phyloP scores from a whole-genome alignment of 92 coral and sea anemone genomes.

The Palythoa grandis region DNA sequence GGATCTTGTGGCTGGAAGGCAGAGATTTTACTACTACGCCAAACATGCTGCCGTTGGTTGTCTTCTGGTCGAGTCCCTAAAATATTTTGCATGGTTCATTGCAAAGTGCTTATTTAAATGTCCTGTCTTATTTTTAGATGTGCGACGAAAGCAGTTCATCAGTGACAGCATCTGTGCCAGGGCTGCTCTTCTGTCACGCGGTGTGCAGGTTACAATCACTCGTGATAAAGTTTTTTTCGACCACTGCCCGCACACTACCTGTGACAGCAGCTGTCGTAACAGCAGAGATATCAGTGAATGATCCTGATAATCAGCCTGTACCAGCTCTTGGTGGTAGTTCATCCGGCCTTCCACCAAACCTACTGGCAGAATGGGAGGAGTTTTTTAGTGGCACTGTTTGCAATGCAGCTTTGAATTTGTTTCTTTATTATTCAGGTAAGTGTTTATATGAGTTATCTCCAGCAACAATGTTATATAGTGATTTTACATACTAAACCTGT shows the following conservation, averaged over 20 bases:
- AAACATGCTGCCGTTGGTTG: too few relatives aligned
- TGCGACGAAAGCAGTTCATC: slow-evolving; percentile 72
- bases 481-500: too few relatives aligned
- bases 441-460: too few relatives aligned
- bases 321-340: not conserved
- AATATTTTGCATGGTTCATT: too few relatives aligned
- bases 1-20: too few relatives aligned
- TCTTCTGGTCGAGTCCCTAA: too few relatives aligned
- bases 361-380: slow-evolving; percentile 88
- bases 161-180: slow-evolving; percentile 58
- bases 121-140: slow-evolving; percentile 47
- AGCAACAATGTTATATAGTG: too few relatives aligned
- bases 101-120: not conserved
- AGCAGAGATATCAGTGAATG: slow-evolving; percentile 6
- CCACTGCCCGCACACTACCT: slow-evolving; percentile 46
- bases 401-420: slow-evolving; percentile 64
- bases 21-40: too few relatives aligned
- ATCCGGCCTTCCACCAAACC: slow-evolving; percentile 60
- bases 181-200: slow-evolving; percentile 57
- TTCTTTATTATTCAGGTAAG: slow-evolving; percentile 73
- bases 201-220: slow-evolving; percentile 57
- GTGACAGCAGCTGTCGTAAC: not conserved
- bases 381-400: slow-evolving; percentile 80
- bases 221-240: slow-evolving; percentile 68
- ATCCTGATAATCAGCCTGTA: not conserved